phyloP scores from a whole-genome alignment of 2,113 vertebrate genomes.

The Pterocles gutturalis region DNA sequence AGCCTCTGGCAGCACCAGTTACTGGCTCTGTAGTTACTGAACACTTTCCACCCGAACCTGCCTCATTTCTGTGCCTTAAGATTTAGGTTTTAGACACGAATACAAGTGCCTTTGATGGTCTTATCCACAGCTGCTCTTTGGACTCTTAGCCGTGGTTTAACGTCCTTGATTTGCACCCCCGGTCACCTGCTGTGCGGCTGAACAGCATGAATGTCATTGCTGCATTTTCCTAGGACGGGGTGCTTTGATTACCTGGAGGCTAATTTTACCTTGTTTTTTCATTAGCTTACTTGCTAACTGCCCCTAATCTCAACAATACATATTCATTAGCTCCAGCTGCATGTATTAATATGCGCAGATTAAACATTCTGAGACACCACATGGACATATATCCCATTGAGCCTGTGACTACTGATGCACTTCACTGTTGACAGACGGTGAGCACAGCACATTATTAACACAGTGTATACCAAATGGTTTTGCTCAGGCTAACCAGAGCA shows the following conservation, averaged over 20 bases:
- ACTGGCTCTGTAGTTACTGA: neutral
- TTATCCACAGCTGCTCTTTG: neutral
- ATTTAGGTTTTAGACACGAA: neutral
- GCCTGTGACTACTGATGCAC: neutral
- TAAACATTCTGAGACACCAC: neutral
- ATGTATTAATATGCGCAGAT: neutral
- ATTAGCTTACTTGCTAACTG: neutral
- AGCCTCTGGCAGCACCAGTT: neutral
- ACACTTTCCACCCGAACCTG: neutral
- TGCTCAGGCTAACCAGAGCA: neutral
- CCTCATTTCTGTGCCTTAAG: neutral
- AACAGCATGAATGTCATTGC: rapidly evolving
- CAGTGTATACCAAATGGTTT: neutral
- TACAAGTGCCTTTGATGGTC: neutral
- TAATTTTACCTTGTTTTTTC: neutral
- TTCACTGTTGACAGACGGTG: neutral
- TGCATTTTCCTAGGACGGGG: neutral
- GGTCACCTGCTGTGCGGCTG: neutral
- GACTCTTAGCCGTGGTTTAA: neutral
- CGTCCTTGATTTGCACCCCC: neutral
- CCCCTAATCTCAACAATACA: neutral
- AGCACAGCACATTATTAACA: neutral
- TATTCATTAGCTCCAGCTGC: neutral
- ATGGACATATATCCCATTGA: neutral
- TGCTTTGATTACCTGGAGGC: neutral